Base-by-base conservation (phyloP, 2,888 invertebrate species). In the Drosophila sordidula region DNA sequence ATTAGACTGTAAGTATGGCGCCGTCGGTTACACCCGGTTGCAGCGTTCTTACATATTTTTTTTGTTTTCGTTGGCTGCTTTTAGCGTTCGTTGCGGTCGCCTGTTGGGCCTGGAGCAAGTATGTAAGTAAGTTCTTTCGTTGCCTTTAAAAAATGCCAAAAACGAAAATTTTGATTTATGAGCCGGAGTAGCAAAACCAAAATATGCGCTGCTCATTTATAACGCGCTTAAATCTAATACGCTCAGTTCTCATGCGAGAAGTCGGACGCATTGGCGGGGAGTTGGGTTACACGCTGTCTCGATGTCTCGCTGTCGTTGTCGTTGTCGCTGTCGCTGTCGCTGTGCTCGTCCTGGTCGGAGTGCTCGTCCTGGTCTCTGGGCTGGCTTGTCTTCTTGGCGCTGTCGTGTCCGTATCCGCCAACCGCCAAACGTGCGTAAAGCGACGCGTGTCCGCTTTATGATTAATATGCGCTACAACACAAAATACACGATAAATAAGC, bases 371-470 rank as follows among this genome's bases (percentile, higher is more conserved):
- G 29, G 26, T 32, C 42, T 12, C 46, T 29, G 51, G 41, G 36
- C 56, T 64, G 74, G 75, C 61, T 78, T 84, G 78, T 82, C 86
- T 79, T 86, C 63, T 79, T 69, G 75, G 69, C 59, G 63, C 72
- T 68, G 73, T 72, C 78, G 80, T 72, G 64, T 70, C 62, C 74
- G 78, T 46, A 80, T 77, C 83, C 80, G 80, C 65, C 85, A 78
- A 73, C 79, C 79, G 67, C 75, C 83, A 83, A 88, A 88, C 89
- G 84, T 84, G 84, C 84, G 89, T 84, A 88, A 84, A 88, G 89
- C 84, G 89, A 88, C 89, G 89, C 84, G 84, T 84, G 89, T 84
- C 84, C 84, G 84, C 84, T 84, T 84, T 84, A 88, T 84, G 84
- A 84, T 84, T 84, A 84, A 84, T 84, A 84, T 84, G 87, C 84